A percentile compares a stretch with the other conserved stretches of the same genome.
phyloP scores from a whole-genome alignment of 2,888 invertebrate species.

The Lacanobia wlatinum region DNA sequence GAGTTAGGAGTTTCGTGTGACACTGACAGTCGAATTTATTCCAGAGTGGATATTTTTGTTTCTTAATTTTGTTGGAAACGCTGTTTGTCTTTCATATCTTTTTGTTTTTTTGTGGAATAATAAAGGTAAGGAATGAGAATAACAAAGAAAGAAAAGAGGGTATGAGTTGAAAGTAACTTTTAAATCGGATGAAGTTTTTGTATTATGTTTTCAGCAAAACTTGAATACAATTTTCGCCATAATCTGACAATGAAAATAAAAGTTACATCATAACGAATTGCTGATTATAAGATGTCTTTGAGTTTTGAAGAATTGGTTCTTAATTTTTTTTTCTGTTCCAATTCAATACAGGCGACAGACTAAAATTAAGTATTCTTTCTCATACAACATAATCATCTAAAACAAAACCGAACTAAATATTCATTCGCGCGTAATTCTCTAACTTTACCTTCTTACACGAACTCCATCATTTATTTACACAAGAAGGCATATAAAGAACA shows the following conservation, averaged over 20 bases:
- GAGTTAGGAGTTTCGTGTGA: conserved; percentile 73
- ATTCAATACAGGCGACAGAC: background rate
- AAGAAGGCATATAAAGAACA: conserved; percentile 26
- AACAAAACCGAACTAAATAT: conserved; percentile 17
- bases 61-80: conserved; percentile 66
- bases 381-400: background rate
- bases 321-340: background rate
- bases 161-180: conserved; percentile 58
- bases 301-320: background rate
- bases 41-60: conserved; percentile 66
- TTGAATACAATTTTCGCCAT: conserved; percentile 21
- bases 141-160: conserved; percentile 53
- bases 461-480: conserved; percentile 32
- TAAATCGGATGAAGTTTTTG: conserved; percentile 58
- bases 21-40: conserved; percentile 75
- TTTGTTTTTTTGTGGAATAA: conserved; percentile 61
- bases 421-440: conserved; percentile 7
- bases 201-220: conserved; percentile 40
- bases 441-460: conserved; percentile 14
- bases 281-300: background rate
- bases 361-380: background rate
- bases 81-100: conserved; percentile 65
- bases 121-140: conserved; percentile 60
- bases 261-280: background rate
- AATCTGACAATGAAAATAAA: conserved; percentile 30